These are phyloP conservation scores for Mareca penelope DNA, from an alignment of 2,797 vertebrate genomes.

Conservation along the genomic window DNA sequence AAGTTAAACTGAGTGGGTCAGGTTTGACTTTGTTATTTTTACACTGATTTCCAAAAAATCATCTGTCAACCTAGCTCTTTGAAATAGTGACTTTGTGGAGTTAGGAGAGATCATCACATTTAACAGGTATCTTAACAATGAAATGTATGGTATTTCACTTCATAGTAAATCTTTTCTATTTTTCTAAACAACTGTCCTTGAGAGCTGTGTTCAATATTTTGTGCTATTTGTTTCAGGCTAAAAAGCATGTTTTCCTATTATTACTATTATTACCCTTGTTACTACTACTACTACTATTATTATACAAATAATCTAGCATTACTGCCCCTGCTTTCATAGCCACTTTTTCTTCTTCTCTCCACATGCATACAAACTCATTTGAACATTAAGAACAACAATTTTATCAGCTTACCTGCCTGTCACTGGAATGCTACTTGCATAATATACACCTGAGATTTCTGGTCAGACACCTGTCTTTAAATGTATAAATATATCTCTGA, in stretches of 20 bases:
- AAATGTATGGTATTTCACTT: constrained; percentile 45
- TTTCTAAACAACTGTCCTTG: neutral
- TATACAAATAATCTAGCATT: neutral
- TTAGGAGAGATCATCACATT: neutral
- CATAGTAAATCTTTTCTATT: constrained; percentile 27
- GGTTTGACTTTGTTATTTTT: neutral
- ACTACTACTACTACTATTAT: neutral
- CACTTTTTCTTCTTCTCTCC: neutral
- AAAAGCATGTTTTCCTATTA: neutral
- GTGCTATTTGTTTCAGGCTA: neutral
- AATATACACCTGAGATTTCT: neutral
- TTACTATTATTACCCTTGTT: neutral
- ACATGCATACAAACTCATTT: neutral
- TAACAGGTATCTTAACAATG: constrained; percentile 27
- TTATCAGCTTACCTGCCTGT: neutral
- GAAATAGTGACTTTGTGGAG: neutral
- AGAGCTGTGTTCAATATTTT: neutral
- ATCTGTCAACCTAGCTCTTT: neutral
- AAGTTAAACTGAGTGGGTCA: neutral
- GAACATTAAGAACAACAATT: neutral
- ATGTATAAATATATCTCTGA: neutral
- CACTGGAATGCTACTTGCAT: neutral
- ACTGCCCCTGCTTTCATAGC: neutral
- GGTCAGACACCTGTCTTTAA: neutral
- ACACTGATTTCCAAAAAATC: neutral